Conservation (phyloP, 2,888 invertebrate genomes). For the Tetranychus truncatus region DNA sequence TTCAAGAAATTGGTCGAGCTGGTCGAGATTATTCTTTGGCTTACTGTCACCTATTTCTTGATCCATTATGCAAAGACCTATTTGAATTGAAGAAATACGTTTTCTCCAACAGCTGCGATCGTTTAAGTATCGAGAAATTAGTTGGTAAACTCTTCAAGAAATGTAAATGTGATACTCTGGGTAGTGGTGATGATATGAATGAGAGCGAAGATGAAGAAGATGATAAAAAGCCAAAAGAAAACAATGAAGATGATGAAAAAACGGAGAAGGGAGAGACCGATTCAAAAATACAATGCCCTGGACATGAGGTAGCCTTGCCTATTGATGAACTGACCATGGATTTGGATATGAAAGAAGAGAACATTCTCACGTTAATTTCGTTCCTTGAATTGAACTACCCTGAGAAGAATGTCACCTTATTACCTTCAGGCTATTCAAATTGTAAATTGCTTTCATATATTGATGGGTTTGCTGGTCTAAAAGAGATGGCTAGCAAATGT, state of each 20-base stretch:
- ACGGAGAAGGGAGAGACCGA: neutral
- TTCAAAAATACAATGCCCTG: constrained; percentile 42
- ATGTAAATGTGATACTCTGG: constrained; percentile 44
- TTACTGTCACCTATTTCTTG: constrained; percentile 54
- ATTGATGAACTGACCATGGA: constrained; percentile 56
- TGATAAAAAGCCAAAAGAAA: neutral
- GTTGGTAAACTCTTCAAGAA: constrained; percentile 59
- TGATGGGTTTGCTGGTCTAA: constrained; percentile 47
- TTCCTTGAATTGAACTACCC: constrained; percentile 67
- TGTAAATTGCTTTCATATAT: constrained; percentile 70
- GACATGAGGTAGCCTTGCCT: constrained; percentile 75
- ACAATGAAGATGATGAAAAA: neutral
- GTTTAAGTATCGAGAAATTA: constrained; percentile 61
- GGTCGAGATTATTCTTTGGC: constrained; percentile 36
- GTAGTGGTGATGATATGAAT: neutral
- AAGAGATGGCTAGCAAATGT: constrained; percentile 34
- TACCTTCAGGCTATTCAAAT: constrained; percentile 60
- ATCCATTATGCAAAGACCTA: constrained; percentile 48
- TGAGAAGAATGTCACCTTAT: constrained; percentile 49
- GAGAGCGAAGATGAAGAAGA: neutral
- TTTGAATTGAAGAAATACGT: constrained; percentile 70
- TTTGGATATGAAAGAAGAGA: constrained; percentile 74
- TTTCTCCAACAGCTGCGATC: constrained; percentile 67
- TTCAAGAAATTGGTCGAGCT: constrained; percentile 38
- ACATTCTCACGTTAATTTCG: constrained; percentile 65